phyloP scores from a whole-genome alignment of 2,888 invertebrate genomes.

The Dynastes maya region DNA sequence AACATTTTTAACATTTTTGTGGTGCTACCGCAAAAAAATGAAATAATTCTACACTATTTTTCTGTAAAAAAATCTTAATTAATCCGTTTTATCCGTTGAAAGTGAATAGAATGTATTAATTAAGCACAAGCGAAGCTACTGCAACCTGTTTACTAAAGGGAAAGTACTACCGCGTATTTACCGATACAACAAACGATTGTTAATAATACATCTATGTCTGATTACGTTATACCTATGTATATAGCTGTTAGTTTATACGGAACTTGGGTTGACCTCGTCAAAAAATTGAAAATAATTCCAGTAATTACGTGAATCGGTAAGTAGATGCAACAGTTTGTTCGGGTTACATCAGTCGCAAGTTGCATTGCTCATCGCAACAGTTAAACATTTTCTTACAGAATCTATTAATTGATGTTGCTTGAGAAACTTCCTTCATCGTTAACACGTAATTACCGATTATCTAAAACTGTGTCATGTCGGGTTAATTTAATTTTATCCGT shows the following conservation, averaged over 20 bases:
- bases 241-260: not conserved
- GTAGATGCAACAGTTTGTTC: constrained; percentile 4
- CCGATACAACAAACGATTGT: not conserved
- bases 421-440: not conserved
- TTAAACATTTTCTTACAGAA: not conserved
- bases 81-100: not conserved
- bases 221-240: not conserved
- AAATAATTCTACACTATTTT: not conserved
- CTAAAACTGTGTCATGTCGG: no score
- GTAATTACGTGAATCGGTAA: constrained; percentile 18
- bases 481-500: no score
- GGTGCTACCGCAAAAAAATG: not conserved
- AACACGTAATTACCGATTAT: no score
- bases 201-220: not conserved
- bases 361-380: constrained; percentile 6
- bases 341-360: constrained; percentile 20
- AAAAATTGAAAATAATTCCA: constrained; percentile 20
- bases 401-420: constrained; percentile 8
- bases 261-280: constrained; percentile 24
- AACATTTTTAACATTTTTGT: not conserved
- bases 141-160: not conserved
- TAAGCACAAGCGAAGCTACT: not conserved
- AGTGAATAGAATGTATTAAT: not conserved
- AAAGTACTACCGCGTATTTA: constrained; percentile 8
- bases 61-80: not conserved